Conservation (phyloP, 92 coral and sea anemone genomes). For the Muricea muricata region DNA sequence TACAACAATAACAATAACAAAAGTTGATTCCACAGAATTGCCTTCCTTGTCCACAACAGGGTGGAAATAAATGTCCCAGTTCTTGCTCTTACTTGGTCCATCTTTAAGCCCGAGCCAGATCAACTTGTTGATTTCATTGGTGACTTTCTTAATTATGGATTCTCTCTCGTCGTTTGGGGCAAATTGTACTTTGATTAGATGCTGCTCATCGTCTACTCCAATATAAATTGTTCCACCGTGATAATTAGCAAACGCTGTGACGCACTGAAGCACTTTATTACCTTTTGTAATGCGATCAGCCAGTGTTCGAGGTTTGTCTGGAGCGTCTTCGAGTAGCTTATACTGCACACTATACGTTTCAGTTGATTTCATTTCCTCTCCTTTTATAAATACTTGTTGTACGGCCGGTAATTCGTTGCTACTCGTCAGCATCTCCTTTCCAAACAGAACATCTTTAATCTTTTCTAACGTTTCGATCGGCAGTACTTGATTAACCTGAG, state of each 20-base stretch:
- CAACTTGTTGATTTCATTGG: neutral
- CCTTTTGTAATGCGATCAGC: neutral
- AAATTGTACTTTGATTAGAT: neutral
- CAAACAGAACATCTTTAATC: neutral
- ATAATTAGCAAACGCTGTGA: slow-evolving; percentile 9
- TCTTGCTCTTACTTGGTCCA: neutral
- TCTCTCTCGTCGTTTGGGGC: neutral
- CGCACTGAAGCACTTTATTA: neutral
- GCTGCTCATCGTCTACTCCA: neutral
- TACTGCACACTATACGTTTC: neutral
- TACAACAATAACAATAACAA: slow-evolving; percentile 39
- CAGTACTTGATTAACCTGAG: slow-evolving; percentile 1
- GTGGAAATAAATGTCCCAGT: slow-evolving; percentile 1
- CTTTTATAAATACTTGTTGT: neutral
- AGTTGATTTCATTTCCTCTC: neutral
- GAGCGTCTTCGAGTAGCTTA: neutral
- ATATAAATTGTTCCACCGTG: slow-evolving; percentile 6
- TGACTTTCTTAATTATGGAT: neutral
- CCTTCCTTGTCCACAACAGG: neutral
- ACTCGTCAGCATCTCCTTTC: neutral
- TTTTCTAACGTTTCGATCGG: neutral
- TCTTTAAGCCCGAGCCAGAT: neutral
- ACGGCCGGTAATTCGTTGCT: neutral
- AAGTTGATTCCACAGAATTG: neutral
- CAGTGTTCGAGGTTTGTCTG: neutral